Percentiles rank a stretch among this genome's conserved stretches.
phyloP scores from a whole-genome alignment of 1,140 invertebrate species.

The Zaprionus vittiger region DNA sequence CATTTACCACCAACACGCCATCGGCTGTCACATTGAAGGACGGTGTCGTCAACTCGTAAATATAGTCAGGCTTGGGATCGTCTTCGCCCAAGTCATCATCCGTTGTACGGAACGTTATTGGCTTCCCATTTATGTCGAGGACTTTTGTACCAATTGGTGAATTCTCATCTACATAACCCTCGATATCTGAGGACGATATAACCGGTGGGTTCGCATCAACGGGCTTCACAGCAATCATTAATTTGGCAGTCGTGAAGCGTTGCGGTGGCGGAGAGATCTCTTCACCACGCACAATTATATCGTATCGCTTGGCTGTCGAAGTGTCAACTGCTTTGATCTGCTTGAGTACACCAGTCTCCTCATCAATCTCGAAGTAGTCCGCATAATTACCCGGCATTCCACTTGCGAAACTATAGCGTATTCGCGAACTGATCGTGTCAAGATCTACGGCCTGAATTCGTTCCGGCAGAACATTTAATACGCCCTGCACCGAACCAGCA shows the following conservation, averaged over 20 bases:
- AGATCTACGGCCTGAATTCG: conserved; percentile 95
- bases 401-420: conserved; percentile 92
- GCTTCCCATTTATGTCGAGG: conserved; percentile 87
- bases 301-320: conserved; percentile 87
- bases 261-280: conserved; percentile 90
- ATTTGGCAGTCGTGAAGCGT: conserved; percentile 92
- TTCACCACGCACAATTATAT: conserved; percentile 92
- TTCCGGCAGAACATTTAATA: conserved; percentile 93
- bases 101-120: conserved; percentile 90
- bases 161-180: conserved; percentile 94
- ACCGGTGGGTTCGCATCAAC: conserved; percentile 94
- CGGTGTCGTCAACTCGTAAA: conserved; percentile 93
- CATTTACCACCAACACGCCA: conserved; percentile 91
- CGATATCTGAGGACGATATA: conserved; percentile 88
- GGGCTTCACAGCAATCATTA: conserved; percentile 92
- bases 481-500: conserved; percentile 91
- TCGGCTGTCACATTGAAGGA: conserved; percentile 92
- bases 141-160: conserved; percentile 93
- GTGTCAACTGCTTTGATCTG: conserved; percentile 93
- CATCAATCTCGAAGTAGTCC: conserved; percentile 94
- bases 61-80: conserved; percentile 90
- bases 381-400: conserved; percentile 90
- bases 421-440: conserved; percentile 93
- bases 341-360: conserved; percentile 90
- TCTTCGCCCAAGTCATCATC: conserved; percentile 93